Evolutionary conservation across 2,113 vertebrate species (phyloP).

Genomic region (Vidua macroura): DNA sequence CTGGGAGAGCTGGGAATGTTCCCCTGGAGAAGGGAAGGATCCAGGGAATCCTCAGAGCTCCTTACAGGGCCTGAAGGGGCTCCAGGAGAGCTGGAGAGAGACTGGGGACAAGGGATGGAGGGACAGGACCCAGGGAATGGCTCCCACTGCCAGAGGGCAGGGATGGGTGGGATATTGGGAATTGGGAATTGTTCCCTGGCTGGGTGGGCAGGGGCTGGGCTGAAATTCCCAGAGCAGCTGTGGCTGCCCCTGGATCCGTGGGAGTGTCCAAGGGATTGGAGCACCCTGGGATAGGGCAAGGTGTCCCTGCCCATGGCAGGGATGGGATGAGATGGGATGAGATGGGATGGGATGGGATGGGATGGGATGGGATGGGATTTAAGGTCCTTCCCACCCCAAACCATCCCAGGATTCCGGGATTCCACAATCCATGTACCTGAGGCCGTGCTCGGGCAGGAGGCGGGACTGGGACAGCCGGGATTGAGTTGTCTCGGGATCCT

Average conservation of each 20-base stretch:
- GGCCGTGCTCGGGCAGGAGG: fast-evolving
- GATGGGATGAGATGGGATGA: background rate
- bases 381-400: background rate
- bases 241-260: background rate
- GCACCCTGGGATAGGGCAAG: fast-evolving
- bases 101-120: background rate
- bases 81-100: background rate
- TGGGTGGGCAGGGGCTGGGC: too few relatives aligned
- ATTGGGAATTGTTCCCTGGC: background rate
- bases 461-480: background rate
- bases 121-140: background rate
- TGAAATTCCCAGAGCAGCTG: background rate
- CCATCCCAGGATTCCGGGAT: background rate
- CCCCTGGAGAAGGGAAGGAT: fast-evolving
- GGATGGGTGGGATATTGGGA: fast-evolving
- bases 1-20: background rate
- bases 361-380: background rate
- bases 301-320: background rate
- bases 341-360: too few relatives aligned
- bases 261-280: background rate
- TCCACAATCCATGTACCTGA: fast-evolving
- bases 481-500: background rate
- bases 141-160: background rate
- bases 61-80: fast-evolving
- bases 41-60: background rate